Percentiles rank a stretch among this genome's conserved stretches.
Conservation (phyloP, 2,113 vertebrate species). For the Gila orcuttii region DNA sequence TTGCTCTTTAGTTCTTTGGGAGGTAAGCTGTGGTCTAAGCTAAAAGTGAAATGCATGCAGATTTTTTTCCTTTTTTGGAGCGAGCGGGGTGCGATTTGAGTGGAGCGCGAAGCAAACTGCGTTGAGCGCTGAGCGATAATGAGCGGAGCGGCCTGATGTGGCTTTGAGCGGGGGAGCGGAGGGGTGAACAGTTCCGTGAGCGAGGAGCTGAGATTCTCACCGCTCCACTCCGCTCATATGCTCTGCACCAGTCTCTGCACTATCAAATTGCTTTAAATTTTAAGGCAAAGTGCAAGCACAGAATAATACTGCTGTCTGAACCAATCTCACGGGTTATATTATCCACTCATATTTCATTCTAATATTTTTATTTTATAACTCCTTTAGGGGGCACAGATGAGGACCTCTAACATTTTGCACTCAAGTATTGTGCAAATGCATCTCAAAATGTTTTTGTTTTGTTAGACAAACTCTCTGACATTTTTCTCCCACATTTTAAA, state of each 20-base stretch:
- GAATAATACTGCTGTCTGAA: conserved; percentile 23
- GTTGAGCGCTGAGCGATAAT: too few species aligned
- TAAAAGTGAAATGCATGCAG: too few species aligned
- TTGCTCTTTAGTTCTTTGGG: too few species aligned
- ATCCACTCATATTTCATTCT: conserved; percentile 11
- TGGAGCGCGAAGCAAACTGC: too few species aligned
- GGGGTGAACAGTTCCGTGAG: too few species aligned
- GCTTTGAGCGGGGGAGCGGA: too few species aligned
- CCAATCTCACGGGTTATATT: neutral
- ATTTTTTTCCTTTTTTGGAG: too few species aligned
- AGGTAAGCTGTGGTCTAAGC: too few species aligned
- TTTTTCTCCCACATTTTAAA: neutral
- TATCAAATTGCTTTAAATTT: conserved; percentile 11
- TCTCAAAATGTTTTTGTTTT: neutral
- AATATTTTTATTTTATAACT: neutral
- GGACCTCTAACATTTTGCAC: neutral
- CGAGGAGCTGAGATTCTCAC: too few species aligned
- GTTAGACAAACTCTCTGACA: neutral
- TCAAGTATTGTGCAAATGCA: neutral
- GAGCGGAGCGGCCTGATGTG: too few species aligned
- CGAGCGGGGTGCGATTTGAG: too few species aligned
- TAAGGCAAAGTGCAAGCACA: conserved; percentile 22
- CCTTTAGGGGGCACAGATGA: neutral
- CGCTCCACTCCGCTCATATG: too few species aligned
- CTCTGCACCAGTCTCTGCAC: neutral